Conservation (phyloP, 2,113 vertebrate species). For the Bubo bubo region DNA sequence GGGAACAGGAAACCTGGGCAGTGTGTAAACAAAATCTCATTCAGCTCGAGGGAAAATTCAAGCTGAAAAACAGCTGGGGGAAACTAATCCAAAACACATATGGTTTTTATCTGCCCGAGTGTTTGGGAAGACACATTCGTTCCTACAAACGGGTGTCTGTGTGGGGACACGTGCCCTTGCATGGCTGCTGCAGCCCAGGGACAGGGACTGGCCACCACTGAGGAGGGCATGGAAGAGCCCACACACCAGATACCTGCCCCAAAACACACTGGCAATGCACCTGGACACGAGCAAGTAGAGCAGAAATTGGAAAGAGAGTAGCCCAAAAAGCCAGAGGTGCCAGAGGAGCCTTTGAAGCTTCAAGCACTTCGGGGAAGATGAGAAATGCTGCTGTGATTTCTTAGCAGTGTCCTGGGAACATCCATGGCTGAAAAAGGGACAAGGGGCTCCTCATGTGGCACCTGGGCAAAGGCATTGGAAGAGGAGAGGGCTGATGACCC, state of each 20-base stretch:
- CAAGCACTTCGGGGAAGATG: neutral
- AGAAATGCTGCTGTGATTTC: neutral
- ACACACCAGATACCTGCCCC: neutral
- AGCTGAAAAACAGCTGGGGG: slow-evolving; percentile 18
- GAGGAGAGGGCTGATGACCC: neutral
- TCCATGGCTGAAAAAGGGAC: neutral
- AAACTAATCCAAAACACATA: neutral
- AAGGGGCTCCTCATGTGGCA: neutral
- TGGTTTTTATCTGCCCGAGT: neutral
- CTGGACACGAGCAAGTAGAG: neutral
- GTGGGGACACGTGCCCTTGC: fast-evolving
- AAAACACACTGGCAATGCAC: neutral
- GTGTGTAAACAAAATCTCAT: neutral
- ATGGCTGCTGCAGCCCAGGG: neutral
- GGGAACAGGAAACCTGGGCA: neutral
- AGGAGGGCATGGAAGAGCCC: neutral
- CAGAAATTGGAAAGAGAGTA: neutral
- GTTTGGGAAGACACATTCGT: fast-evolving
- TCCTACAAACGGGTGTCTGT: fast-evolving
- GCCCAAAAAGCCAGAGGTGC: neutral
- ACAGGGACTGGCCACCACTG: neutral
- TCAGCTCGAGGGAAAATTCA: neutral
- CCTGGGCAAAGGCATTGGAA: neutral
- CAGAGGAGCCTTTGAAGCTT: neutral
- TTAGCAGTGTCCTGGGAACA: neutral